Base-by-base conservation (phyloP, 2,888 invertebrate genomes). In the Linnaemya vulpina region DNA sequence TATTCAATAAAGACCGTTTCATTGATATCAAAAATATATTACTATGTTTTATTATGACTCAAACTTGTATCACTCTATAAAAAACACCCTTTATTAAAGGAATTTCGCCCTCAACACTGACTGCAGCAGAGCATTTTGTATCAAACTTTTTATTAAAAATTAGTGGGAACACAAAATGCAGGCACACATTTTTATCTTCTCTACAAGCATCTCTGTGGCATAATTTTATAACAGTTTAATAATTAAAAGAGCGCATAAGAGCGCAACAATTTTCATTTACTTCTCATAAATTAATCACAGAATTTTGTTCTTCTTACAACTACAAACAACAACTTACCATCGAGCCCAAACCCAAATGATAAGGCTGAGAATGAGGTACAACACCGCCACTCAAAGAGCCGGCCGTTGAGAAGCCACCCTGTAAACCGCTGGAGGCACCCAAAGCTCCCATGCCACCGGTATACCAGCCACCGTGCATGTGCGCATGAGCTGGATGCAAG, bases 391-490 rank as follows among this genome's bases (percentile, higher is more conserved):
- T 94, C 63, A 94, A 94, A 71, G 92, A 92, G 89, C 94, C 94
- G 85, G 94, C 94, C 90, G 94, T 94, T 67, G 93, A 92, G 88
- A 93, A 93, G 87, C 95, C 95, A 58, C 95, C 94, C 86, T 94
- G 95, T 83, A 93, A 89, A 88, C 95, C 94, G 87, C 94, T 94
- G 88, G 94, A 94, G 86, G 93, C 92, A 87, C 93, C 91, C 91
- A 95, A 93, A 71, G 95, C 94, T 83, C 94, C 94, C 87, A 93
- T 93, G 80, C 93, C 92, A 87, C 93, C 92, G 73, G 94, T 94
- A 91, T 95, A 95, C 95, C 95, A 95, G 87, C 95, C 94, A 87
- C 93, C 93, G 83, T 94, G 94, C 95, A 95, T 95, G 89, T 95
- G 95, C 88, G 95, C 94, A 91, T 93, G 93, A 88, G 93, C 93